phyloP scores from a whole-genome alignment of 2,113 vertebrate genomes.

The Chaetorhynchus papuensis region DNA sequence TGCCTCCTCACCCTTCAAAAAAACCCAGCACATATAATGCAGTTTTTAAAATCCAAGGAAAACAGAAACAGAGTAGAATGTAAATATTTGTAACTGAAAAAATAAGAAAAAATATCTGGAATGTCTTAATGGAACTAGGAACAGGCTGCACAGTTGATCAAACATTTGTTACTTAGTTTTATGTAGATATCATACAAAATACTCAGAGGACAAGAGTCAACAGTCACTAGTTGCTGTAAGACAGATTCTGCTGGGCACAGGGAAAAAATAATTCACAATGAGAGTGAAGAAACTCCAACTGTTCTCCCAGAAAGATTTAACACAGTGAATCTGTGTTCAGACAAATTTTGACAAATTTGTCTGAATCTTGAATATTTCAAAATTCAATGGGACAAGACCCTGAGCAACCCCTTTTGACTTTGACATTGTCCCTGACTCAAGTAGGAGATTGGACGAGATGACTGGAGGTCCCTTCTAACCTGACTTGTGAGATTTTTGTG shows the following conservation, averaged over 20 bases:
- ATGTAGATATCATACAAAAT: not conserved
- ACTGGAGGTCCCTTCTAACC: not conserved
- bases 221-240: not conserved
- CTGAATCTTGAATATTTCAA: not conserved
- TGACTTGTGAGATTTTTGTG: not conserved
- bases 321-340: not conserved
- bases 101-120: not conserved
- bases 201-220: not conserved
- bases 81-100: not conserved
- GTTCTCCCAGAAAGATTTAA: not conserved
- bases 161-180: not conserved
- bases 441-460: not conserved
- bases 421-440: not conserved
- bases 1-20: rapidly evolving
- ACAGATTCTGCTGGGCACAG: not conserved
- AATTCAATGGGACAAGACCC: not conserved
- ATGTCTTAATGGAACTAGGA: not conserved
- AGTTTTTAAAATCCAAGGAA: not conserved
- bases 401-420: not conserved
- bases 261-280: not conserved
- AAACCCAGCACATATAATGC: rapidly evolving
- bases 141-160: not conserved
- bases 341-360: not conserved
- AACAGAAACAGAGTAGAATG: not conserved
- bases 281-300: not conserved